phyloP scores from a whole-genome alignment of 2,888 invertebrate genomes.

The Cryptocheilus praepositus region DNA sequence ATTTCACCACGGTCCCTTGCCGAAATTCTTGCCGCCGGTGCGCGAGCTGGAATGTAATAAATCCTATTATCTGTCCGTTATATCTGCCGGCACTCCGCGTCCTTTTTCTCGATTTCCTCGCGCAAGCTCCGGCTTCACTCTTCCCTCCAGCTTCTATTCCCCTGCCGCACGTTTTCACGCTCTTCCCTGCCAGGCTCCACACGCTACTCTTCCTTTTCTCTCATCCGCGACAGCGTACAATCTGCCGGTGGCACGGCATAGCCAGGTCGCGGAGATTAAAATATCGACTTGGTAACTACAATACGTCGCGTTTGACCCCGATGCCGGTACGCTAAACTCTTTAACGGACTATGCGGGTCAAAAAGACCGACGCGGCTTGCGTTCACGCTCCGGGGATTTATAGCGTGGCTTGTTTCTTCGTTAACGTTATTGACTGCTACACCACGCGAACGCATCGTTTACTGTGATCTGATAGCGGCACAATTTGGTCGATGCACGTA shows the following conservation, averaged over 20 bases:
- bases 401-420: no score
- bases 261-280: constrained; percentile 68
- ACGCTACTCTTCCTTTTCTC: constrained; percentile 26
- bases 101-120: not conserved
- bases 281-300: constrained; percentile 67
- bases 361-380: not conserved
- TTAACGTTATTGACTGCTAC: no score
- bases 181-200: constrained; percentile 19
- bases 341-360: constrained; percentile 36
- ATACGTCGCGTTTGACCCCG: constrained; percentile 59
- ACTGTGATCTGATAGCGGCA: no score
- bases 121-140: constrained; percentile 17
- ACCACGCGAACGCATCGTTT: no score
- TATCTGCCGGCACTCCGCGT: constrained; percentile 13
- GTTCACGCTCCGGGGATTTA: not conserved
- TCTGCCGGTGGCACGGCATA: constrained; percentile 48
- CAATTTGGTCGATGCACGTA: no score
- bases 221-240: constrained; percentile 47
- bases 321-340: constrained; percentile 55
- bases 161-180: no score
- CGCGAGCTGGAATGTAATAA: constrained; percentile 19
- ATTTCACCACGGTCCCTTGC: no score
- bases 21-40: no score
- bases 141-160: constrained; percentile 14
- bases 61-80: constrained; percentile 26